A percentile compares a stretch with the other conserved stretches of the same genome.
These are phyloP conservation scores for Myxocyprinus asiaticus DNA, from an alignment of 2,113 vertebrate species.

Conservation along the genomic window DNA sequence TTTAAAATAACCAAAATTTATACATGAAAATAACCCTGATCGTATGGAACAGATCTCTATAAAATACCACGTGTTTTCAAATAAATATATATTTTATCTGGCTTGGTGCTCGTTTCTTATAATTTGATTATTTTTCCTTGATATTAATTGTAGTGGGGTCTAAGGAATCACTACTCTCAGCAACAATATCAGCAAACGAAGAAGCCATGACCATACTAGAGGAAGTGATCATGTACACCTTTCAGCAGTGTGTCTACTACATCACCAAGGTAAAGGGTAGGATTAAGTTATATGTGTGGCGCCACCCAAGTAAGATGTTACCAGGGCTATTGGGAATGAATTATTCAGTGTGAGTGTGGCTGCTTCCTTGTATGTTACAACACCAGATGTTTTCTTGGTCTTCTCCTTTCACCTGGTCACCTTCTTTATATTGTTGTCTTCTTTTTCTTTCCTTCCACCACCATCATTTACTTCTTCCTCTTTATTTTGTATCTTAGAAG, in stretches of 20 bases:
- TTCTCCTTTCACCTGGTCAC: too few species aligned
- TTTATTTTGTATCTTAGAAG: too few species aligned
- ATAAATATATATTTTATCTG: too few species aligned
- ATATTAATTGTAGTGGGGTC: conserved; percentile 74
- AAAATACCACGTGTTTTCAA: too few species aligned
- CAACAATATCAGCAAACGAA: conserved; percentile 91
- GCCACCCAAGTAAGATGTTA: not conserved
- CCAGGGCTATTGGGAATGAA: conserved; percentile 15
- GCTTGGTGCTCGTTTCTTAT: not conserved
- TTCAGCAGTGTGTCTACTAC: conserved; percentile 97
- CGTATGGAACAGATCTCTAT: too few species aligned
- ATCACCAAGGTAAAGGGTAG: conserved; percentile 85
- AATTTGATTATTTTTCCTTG: conserved; percentile 19
- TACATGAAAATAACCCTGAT: too few species aligned
- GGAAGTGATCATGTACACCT: conserved; percentile 94
- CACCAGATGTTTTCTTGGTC: too few species aligned
- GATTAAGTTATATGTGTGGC: not conserved
- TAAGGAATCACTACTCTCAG: conserved; percentile 91
- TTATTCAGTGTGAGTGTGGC: conserved; percentile 34
- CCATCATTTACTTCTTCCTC: too few species aligned
- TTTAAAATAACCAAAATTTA: too few species aligned
- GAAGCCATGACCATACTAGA: conserved; percentile 93
- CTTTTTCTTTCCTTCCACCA: too few species aligned
- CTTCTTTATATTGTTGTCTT: too few species aligned
- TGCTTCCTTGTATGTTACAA: not conserved